Evolutionary conservation across 2,797 vertebrate genomes (phyloP).

Genomic region (Setipinna tenuifilis): DNA sequence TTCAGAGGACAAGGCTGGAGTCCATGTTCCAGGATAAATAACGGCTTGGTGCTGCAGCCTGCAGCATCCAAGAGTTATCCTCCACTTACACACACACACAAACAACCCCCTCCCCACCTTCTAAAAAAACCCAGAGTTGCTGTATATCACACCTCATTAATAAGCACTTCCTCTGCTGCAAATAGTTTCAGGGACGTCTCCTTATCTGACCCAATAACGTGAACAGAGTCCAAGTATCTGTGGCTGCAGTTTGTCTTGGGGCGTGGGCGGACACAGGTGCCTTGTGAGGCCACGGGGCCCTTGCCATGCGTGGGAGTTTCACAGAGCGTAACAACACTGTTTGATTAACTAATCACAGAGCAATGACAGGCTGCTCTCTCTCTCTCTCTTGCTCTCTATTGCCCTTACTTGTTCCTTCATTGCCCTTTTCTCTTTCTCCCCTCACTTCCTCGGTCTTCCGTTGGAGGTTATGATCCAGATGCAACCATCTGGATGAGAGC

Average conservation of each 20-base stretch:
- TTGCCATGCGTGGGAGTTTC: slow-evolving; percentile 2
- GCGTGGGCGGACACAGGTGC: not conserved
- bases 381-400: not conserved
- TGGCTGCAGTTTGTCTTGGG: not conserved
- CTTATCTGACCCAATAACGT: slow-evolving; percentile 3
- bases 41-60: not conserved
- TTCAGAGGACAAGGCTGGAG: slow-evolving; percentile 5
- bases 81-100: not conserved
- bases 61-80: not conserved
- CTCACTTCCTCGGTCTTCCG: not conserved
- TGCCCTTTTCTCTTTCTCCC: not conserved
- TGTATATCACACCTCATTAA: not conserved
- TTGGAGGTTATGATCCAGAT: slow-evolving; percentile 9
- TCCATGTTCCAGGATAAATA: not conserved
- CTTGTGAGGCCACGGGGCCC: not conserved
- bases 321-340: not conserved
- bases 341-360: slow-evolving; percentile 1
- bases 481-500: not conserved
- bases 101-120: not conserved
- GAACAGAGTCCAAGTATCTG: not conserved
- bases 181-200: not conserved
- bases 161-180: not conserved
- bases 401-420: not conserved
- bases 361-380: not conserved
- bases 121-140: not conserved